Evolutionary conservation across 2,888 invertebrate species (phyloP).

Genomic region (Alcis repandata): DNA sequence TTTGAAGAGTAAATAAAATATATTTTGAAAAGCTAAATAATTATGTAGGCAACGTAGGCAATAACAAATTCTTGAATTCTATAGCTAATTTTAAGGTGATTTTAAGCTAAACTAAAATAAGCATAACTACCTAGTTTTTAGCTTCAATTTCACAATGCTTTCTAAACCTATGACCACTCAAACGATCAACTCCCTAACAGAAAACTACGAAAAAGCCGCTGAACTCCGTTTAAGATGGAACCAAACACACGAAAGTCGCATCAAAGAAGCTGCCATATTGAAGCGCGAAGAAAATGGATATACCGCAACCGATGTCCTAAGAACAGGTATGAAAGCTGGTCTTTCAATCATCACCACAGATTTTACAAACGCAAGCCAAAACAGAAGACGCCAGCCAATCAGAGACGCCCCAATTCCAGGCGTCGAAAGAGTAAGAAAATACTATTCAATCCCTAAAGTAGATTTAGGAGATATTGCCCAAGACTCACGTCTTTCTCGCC

Average conservation of each 20-base stretch:
- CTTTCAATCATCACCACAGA: conserved; percentile 59
- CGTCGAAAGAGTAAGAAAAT: conserved; percentile 52
- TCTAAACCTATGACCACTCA: no score
- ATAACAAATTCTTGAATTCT: no score
- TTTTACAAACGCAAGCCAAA: conserved; percentile 47
- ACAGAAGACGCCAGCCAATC: conserved; percentile 51
- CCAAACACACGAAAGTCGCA: conserved; percentile 47
- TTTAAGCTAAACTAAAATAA: no score
- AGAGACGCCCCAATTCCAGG: conserved; percentile 53
- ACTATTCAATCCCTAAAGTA: conserved; percentile 59
- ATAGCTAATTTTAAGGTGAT: no score
- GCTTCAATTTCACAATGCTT: no score
- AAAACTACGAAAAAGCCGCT: conserved; percentile 62
- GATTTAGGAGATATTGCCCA: conserved; percentile 60
- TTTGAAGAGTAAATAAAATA: no score
- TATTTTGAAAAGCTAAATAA: no score
- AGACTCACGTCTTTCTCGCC: conserved; percentile 59
- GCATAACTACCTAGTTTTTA: no score
- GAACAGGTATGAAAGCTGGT: conserved; percentile 37
- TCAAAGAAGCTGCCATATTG: conserved; percentile 58
- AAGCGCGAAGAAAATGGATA: conserved; percentile 57
- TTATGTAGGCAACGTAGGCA: no score
- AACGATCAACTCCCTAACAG: conserved; percentile 65
- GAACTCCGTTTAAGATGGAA: conserved; percentile 64
- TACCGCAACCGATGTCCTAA: conserved; percentile 51